A percentile compares a stretch with the other conserved stretches of the same genome.
phyloP scores from a whole-genome alignment of 2,113 vertebrate species.

The Chinchilla lanigera region DNA sequence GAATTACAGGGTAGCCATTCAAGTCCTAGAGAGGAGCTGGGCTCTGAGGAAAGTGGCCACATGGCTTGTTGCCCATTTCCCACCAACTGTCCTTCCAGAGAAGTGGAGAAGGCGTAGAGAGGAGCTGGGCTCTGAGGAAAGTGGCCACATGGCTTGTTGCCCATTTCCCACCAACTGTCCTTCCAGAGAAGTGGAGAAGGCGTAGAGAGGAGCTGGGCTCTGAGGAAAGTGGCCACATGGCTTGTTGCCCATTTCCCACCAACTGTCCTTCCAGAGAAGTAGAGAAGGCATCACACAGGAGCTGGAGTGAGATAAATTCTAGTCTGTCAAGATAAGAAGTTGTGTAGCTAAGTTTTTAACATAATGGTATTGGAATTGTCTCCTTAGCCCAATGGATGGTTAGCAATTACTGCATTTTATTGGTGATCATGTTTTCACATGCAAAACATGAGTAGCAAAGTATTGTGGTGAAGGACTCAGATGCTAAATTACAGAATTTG shows the following conservation, averaged over 20 bases:
- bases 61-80: not conserved
- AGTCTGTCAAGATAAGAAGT: not conserved
- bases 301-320: not conserved
- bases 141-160: not conserved
- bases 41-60: not conserved
- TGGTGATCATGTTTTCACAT: conserved; percentile 32
- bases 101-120: too few relatives aligned
- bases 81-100: not conserved
- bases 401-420: not conserved
- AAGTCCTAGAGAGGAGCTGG: not conserved
- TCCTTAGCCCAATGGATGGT: not conserved
- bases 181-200: too few relatives aligned
- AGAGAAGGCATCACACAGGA: not conserved
- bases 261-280: not conserved
- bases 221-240: not conserved
- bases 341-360: not conserved
- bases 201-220: not conserved
- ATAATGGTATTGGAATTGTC: not conserved
- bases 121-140: not conserved
- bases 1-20: not conserved
- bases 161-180: not conserved
- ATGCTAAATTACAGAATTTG: not conserved
- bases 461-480: not conserved
- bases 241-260: not conserved
- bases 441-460: not conserved